Base-by-base conservation (phyloP, 2,888 invertebrate genomes). In the Eupithecia subfuscata region DNA sequence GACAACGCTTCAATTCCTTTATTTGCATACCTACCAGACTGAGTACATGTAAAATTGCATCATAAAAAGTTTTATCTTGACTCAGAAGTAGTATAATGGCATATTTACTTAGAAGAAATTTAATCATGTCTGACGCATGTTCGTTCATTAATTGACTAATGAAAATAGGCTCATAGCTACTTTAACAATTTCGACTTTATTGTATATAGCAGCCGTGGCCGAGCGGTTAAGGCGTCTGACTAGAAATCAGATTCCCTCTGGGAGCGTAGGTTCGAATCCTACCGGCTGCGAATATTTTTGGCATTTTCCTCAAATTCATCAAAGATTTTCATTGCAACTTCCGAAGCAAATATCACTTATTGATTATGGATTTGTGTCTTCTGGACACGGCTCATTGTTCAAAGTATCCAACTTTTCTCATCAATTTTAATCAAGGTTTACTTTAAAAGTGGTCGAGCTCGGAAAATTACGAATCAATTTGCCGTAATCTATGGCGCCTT, bases 241-340 rank as follows among this genome's bases (percentile, higher is more conserved):
- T 97, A 96, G 97, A 97, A 97, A 96, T 96, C 96, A 96, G 96
- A 96, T 97, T 97, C 97, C 97, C 97, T 97, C 96, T 97, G 97
- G 97, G 97, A 97, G 97, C 97, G 97, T 97, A 97, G 97, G 97
- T 97, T 97, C 97, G 97, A 97, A 96, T 97, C 97, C 97, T 97
- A 97, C 97, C 96, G 97, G 96, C 97, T 97, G 97, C 97, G 97
- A 85, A 85, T 2, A 75, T 69, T 82, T 84, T 84, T 86, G 83
- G 77, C 45, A 68, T 72, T 73, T 71, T 74, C 75, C 52, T 25
- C n/a, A 2, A 45, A 60, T 67, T 43, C 69, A 75, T 60, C 70
- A 9, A 12, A 11, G 64, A 70, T 72, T 73, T 72, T 56, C 14
- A n/a, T 16, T 73, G 75, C 71, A 70, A 75, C 70, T 77, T 67